Evolutionary conservation across 37 sponge, comb jelly and placozoan genomes (phyloP), one percentile per base, ranked within the genome.

Genomic region (Mnemiopsis leidyi): DNA sequence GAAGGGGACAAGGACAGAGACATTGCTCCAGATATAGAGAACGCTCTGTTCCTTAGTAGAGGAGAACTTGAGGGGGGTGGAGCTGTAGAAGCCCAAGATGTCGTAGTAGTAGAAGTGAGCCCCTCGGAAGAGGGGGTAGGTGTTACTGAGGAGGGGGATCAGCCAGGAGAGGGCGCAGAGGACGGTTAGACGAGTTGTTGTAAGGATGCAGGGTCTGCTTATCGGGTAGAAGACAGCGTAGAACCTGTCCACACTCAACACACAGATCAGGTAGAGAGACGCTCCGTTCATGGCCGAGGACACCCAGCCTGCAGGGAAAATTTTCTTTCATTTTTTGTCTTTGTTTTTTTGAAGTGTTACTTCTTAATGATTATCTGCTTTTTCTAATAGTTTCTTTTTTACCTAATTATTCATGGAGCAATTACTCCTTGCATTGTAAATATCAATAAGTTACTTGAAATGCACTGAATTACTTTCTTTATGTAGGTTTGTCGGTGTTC

Each of bases 281-380:
- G 79, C 79, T 28, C 79, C 79, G 79, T 77, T 77, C 79, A 77
- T 77, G 1, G 79, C 79, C 0, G 79, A 77, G 79, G 79, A 77
- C 5, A 77, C 79, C 79, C 79, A 77, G 32, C 79, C 79, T 77
- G 79, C 0, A 36, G 29, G 73, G 61, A n/a, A n/a, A n/a, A n/a
- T n/a, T n/a, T n/a, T n/a, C n/a, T n/a, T n/a, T n/a, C n/a, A n/a
- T n/a, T n/a, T n/a, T n/a, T n/a, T n/a, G n/a, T n/a, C n/a, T n/a
- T n/a, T n/a, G n/a, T n/a, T n/a, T n/a, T n/a, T n/a, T n/a, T n/a
- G n/a, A n/a, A n/a, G n/a, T n/a, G n/a, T n/a, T n/a, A n/a, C n/a
- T n/a, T n/a, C n/a, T n/a, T n/a, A n/a, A n/a, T n/a, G n/a, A n/a
- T n/a, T n/a, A n/a, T n/a, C n/a, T n/a, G n/a, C n/a, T n/a, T n/a